Evolutionary conservation across 2,113 vertebrate species (phyloP), one percentile per base, ranked within the genome.

Genomic region (Potamarius usumacintae): DNA sequence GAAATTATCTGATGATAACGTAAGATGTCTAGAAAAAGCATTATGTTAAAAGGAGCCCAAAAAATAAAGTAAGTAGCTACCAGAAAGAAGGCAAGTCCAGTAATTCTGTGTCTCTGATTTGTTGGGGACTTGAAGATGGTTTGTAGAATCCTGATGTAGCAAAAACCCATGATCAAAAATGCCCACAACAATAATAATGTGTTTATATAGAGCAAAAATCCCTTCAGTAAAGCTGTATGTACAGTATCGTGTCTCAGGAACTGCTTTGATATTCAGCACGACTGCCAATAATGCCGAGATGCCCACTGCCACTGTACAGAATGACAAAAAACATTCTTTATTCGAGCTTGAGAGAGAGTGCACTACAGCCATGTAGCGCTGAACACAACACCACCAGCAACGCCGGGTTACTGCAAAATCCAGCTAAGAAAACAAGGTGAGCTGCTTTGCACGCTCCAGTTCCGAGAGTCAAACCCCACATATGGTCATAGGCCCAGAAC

Each of bases 1-100:
- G 4, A 30, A 30, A 25, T n/a, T 1, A 5, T 0, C 5, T 10
- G 1, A 1, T 6, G 17, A 72, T 15, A 63, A 3, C 34, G 7
- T 27, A 97, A 90, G 5, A 92, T 88, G n/a, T 72, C 85, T 50
- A 98, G 88, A 86, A 98, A 96, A 78, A 96, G 94, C 10, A 96
- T 50, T 25, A 97, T 87, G 67, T 98, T 98, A 90, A 97, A 98
- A 11, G 98, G 98, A 57, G 96, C 95, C 98, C 97, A 99, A 74
- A 97, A 96, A 15, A 98, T 77, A 89, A 98, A 97, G 93, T 97
- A 97, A 0, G 94, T 94, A 0, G 92, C 79, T 84, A 97, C 97
- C 0, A 97, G 96, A 50, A 94, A 92, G 42, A 98, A 95, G 82
- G 98, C 96, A n/a, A 98, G 94, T 53, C 95, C 96, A n/a, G 98